phyloP scores from a whole-genome alignment of 2,797 vertebrate species.

The Aulostomus chinensis region DNA sequence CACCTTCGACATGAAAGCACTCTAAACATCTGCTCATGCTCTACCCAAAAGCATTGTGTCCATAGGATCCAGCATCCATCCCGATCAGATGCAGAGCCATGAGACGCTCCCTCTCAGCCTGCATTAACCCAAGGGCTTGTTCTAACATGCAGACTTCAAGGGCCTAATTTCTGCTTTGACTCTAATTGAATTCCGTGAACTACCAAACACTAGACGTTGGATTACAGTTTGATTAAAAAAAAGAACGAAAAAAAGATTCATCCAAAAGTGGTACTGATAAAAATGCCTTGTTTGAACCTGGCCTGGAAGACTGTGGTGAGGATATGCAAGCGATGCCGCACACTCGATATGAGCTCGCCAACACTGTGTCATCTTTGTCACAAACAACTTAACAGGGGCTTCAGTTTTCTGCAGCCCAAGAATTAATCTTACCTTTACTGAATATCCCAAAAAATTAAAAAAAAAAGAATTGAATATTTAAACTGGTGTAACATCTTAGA shows the following conservation, averaged over 20 bases:
- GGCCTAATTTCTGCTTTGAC: constrained; percentile 6
- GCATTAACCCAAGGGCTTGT: constrained; percentile 50
- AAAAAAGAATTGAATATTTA: neutral
- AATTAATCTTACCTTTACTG: neutral
- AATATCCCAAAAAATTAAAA: too few species aligned
- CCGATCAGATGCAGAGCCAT: constrained; percentile 70
- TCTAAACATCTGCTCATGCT: constrained; percentile 59
- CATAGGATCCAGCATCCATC: constrained; percentile 59
- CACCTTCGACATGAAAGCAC: constrained; percentile 52
- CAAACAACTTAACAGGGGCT: constrained; percentile 37
- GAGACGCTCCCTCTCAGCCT: constrained; percentile 69
- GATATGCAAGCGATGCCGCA: constrained; percentile 34
- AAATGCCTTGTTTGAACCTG: constrained; percentile 37
- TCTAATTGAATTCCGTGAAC: constrained; percentile 1
- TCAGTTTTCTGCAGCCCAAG: constrained; percentile 23
- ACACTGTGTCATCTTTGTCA: constrained; percentile 73
- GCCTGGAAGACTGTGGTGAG: constrained; percentile 71
- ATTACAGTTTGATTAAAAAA: too few species aligned
- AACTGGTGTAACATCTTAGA: constrained; percentile 13
- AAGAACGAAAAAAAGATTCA: too few species aligned
- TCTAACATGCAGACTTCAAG: constrained; percentile 67
- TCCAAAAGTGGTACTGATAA: constrained; percentile 2
- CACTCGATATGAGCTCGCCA: constrained; percentile 49
- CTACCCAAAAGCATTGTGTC: constrained; percentile 56
- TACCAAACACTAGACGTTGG: neutral